Base-by-base conservation (phyloP, 2,797 vertebrate species). In the Anniella stebbinsi region DNA sequence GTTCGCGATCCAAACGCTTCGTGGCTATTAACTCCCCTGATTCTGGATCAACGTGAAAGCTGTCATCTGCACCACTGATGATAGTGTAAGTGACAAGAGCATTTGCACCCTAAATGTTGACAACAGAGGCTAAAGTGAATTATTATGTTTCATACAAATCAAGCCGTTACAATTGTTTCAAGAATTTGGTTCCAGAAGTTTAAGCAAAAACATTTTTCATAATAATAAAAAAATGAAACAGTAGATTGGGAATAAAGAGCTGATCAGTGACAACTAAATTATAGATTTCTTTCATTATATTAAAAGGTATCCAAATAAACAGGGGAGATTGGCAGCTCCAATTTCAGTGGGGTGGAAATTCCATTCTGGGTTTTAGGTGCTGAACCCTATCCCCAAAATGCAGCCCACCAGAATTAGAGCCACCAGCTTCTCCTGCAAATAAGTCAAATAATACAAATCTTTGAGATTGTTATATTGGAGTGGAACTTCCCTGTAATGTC, bases 41-140 rank as follows among this genome's bases (percentile, higher is more conserved):
- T 88, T 99, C 98, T 0, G 99, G 99, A 95, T 99, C 99, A 0
- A 99, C 97, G 11, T 98, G 98, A 94, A 99, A 99, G 92, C 98
- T 99, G 93, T 99, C 98, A 4, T 99, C 99, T 0, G 99, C 98
- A 2, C 99, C 99, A 0, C 98, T 99, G 96, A 99, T 98, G 94
- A 99, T 99, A 15, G 98, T 98, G 93, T 99, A 99, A 0, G 99
- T 99, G 89, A 99, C 98, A 0, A 99, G 97, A 75, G 99, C 99
- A 38, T 99, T 99, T 18, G 98, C 98, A 93, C 99, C 99, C 99
- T 99, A 91, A 67, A 93, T 63, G 1, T 60, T 87, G 90, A 80
- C 86, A 94, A 63, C 86, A 93, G 93, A 63, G 86, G 93, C 92
- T 90, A 94, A 81, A 90, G 72, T 60, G 17, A 66, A 2, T 12